These are phyloP conservation scores for Bellardia bayeri DNA, from an alignment of 2,888 invertebrate genomes.

Conservation along the genomic window DNA sequence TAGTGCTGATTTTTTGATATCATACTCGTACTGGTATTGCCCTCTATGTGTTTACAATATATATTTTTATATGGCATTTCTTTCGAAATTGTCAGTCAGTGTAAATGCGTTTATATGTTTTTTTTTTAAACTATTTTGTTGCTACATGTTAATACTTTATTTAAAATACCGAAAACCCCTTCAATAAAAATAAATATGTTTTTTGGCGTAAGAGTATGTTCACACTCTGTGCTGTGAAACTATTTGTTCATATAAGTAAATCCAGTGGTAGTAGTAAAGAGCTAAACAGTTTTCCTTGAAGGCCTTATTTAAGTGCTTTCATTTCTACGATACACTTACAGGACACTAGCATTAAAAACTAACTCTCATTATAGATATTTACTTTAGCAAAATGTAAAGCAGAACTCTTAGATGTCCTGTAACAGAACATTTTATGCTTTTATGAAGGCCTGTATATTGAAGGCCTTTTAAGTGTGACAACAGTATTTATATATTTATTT, in stretches of 20 bases:
- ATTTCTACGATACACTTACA: too few species aligned
- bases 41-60: neutral
- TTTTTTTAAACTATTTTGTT: conserved; percentile 3
- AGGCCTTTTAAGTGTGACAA: too few species aligned
- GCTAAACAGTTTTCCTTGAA: too few species aligned
- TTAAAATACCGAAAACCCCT: neutral
- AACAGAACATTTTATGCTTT: too few species aligned
- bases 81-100: neutral
- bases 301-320: too few species aligned
- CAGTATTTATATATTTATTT: too few species aligned
- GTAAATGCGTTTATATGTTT: neutral
- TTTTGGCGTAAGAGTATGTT: neutral
- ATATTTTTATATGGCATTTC: neutral
- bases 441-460: too few species aligned
- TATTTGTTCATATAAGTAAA: neutral
- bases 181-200: neutral
- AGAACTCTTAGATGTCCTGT: too few species aligned
- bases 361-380: too few species aligned
- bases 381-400: too few species aligned
- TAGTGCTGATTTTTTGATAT: conserved; percentile 37
- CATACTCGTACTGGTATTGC: conserved; percentile 10
- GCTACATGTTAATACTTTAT: conserved; percentile 5
- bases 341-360: too few species aligned
- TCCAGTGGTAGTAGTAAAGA: too few species aligned
- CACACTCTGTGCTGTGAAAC: conserved; percentile 1